Base-by-base conservation (phyloP, 1,140 invertebrate genomes). In the Trichonephila clavipes region DNA sequence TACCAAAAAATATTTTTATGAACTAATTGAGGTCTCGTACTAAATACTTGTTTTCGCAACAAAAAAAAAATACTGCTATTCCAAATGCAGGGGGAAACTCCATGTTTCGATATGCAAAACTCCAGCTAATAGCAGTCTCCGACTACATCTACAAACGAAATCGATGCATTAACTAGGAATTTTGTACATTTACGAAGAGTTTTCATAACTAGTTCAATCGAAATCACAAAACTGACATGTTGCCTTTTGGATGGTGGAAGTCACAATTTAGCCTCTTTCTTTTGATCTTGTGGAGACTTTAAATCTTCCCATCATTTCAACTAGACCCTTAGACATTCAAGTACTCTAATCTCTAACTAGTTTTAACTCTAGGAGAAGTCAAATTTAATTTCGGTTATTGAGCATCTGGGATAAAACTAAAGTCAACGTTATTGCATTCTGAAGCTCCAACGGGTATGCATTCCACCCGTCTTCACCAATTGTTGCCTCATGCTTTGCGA, bases 361-460 rank as follows among this genome's bases (percentile, higher is more conserved):
- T 89, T 24, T 58, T 61, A n/a, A 7, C 34, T 62, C 10, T 14
- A 58, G 1, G 58, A 0, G 24, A 89, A 18, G 62, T 0, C 28
- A 61, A 89, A 62, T 89, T 66, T 19, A 44, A 51, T 69, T 89
- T 40, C 8, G 40, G n/a, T 40, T 89, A 28, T 69, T 62, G 12
- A 89, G 66, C 88, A 72, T 28, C 28, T 89, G 40, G 19, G 58
- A 89, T 19, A 24, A 69, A 10, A 3, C 61, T 58, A 66, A 66
- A 51, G 44, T 51, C 44, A 51, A 51, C 44, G 44, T 51, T 51
- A 51, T 51, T 51, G 44, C 44, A 3, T 69, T 89, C 28, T 64
- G 72, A 89, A 89, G 62, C 40, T 44, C 64, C 69, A 82, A 90
- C 72, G 8, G 44, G 44, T 51, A 51, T 51, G 44, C 44, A 51